A percentile compares a stretch with the other conserved stretches of the same genome.
These are phyloP conservation scores for Phainopepla nitens DNA, from an alignment of 2,113 vertebrate species.

Conservation along the genomic window DNA sequence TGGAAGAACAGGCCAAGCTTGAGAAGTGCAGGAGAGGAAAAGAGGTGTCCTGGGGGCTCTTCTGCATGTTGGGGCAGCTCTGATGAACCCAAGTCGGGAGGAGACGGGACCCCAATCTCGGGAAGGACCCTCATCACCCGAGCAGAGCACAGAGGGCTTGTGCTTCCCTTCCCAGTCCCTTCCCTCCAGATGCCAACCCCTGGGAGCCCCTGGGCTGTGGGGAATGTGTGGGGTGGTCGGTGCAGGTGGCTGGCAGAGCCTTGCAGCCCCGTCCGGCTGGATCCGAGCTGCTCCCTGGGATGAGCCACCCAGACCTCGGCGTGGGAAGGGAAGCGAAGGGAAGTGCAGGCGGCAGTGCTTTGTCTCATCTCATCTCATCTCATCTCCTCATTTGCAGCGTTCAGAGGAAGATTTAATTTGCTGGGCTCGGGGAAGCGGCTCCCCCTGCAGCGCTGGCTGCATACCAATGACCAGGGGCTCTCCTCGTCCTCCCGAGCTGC, in stretches of 20 bases:
- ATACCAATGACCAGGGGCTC: not conserved
- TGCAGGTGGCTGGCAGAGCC: fast-evolving
- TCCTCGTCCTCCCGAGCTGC: not conserved
- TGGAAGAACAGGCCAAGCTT: not conserved
- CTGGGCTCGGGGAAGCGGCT: not conserved
- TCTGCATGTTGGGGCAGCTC: not conserved
- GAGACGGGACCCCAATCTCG: fast-evolving
- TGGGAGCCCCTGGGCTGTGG: not conserved
- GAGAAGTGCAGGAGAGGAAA: not conserved
- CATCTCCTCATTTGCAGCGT: conserved; percentile 29
- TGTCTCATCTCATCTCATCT: conserved; percentile 37
- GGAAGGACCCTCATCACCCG: fast-evolving
- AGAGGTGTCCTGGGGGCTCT: not conserved
- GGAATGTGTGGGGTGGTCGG: fast-evolving
- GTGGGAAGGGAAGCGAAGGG: not conserved
- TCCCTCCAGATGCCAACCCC: not conserved
- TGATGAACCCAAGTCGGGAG: fast-evolving
- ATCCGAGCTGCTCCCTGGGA: not conserved
- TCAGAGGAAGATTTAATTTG: conserved; percentile 58
- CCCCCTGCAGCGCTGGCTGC: not conserved
- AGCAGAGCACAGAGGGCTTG: fast-evolving
- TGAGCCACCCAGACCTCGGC: fast-evolving
- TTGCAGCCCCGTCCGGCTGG: fast-evolving
- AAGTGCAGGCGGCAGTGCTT: not conserved
- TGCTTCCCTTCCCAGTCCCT: not conserved